phyloP scores from a whole-genome alignment of 2,888 invertebrate species.

The Belgica antarctica region DNA sequence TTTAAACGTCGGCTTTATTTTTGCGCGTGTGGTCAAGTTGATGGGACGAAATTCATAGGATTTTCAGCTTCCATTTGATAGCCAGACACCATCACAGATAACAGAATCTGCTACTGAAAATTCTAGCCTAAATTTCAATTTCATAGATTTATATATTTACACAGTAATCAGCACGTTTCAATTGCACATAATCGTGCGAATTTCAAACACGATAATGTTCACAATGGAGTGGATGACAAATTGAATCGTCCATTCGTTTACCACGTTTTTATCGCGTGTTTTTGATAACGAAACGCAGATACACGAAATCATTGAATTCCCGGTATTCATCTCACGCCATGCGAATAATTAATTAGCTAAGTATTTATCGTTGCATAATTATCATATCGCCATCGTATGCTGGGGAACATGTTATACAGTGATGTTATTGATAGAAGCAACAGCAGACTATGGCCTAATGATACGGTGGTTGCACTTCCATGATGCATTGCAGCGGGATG shows the following conservation, averaged over 20 bases:
- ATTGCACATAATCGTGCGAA: no score
- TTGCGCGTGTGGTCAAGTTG: no score
- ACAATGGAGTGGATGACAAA: not conserved
- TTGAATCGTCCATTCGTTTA: not conserved
- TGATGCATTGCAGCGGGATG: constrained; percentile 85
- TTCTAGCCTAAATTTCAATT: constrained; percentile 3
- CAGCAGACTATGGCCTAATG: constrained; percentile 42
- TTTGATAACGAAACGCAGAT: not conserved
- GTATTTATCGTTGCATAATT: constrained; percentile 1
- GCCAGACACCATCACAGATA: no score
- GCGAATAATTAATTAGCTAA: constrained; percentile 38
- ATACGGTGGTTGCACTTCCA: constrained; percentile 54
- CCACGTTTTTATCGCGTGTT: not conserved
- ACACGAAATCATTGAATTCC: constrained; percentile 17
- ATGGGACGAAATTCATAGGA: no score
- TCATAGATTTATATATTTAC: not conserved
- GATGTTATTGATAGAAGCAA: constrained; percentile 44
- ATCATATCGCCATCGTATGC: constrained; percentile 46
- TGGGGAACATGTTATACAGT: constrained; percentile 32
- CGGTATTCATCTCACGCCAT: not conserved
- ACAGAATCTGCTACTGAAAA: no score
- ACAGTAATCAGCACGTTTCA: not conserved
- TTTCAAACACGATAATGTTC: not conserved
- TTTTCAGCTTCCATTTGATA: no score
- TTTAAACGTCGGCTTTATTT: not conserved